Conservation (phyloP, 2,888 invertebrate genomes). For the Campoletis raptor region DNA sequence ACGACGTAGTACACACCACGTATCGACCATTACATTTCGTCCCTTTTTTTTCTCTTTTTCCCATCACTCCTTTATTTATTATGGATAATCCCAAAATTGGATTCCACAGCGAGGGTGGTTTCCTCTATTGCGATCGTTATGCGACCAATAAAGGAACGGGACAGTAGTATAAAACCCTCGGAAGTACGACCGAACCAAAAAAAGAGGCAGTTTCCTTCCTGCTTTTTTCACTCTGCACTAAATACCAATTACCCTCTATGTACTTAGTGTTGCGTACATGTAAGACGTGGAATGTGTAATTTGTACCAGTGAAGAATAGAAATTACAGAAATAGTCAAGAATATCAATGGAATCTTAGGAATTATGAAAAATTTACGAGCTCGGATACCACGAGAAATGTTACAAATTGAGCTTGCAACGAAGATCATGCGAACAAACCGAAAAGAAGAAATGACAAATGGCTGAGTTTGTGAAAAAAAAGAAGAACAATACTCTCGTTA, state of each 20-base stretch:
- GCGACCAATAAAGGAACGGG: slow-evolving; percentile 28
- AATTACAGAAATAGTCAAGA: background rate
- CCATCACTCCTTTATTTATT: slow-evolving; percentile 69
- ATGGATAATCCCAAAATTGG: slow-evolving; percentile 77
- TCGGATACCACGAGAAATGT: background rate
- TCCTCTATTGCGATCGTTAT: slow-evolving; percentile 53
- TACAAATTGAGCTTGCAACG: background rate
- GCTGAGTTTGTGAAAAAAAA: slow-evolving; percentile 25
- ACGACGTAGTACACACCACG: slow-evolving; percentile 49
- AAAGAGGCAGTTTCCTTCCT: slow-evolving; percentile 16
- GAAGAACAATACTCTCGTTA: slow-evolving; percentile 26
- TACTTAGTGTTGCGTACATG: background rate
- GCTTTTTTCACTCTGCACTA: background rate
- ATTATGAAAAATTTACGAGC: background rate
- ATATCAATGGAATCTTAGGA: background rate
- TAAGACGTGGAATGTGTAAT: background rate
- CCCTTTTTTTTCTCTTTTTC: slow-evolving; percentile 33
- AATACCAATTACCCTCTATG: background rate
- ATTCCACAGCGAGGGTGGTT: slow-evolving; percentile 66
- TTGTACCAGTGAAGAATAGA: background rate
- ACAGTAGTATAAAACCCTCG: background rate
- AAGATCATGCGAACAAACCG: background rate
- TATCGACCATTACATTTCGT: slow-evolving; percentile 66
- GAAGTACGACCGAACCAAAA: slow-evolving; percentile 6
- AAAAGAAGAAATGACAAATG: slow-evolving; percentile 11